Evolutionary conservation across 2,113 vertebrate species (phyloP).

Genomic region (Ovis aries): DNA sequence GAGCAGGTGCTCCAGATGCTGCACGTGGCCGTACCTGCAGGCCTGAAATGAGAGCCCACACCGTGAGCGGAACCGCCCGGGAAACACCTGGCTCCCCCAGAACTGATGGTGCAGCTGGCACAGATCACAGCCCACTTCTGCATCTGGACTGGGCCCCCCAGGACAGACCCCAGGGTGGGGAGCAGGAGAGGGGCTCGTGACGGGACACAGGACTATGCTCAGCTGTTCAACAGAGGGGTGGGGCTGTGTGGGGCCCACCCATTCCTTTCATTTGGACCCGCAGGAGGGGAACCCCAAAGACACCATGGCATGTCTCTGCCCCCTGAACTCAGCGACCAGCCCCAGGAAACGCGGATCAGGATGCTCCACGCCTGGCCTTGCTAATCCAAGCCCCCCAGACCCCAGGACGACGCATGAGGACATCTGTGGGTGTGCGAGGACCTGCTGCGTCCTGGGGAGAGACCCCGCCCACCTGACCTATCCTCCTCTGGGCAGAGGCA

Average conservation of each 20-base stretch:
- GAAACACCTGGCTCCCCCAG: no score
- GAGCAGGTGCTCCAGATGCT: slow-evolving; percentile 95
- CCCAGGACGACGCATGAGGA: fast-evolving
- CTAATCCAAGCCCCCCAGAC: fast-evolving
- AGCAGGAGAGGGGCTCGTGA: fast-evolving
- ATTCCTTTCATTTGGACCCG: fast-evolving
- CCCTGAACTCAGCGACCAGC: fast-evolving
- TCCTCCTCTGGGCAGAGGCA: neutral
- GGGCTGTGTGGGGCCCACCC: fast-evolving
- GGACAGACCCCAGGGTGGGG: no score
- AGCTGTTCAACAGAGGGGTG: no score
- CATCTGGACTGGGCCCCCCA: neutral
- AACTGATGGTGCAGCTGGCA: fast-evolving
- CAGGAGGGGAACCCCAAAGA: neutral
- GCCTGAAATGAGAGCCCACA: slow-evolving; percentile 76
- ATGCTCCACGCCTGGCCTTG: fast-evolving
- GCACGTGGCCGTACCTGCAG: slow-evolving; percentile 90
- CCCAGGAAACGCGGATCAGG: fast-evolving
- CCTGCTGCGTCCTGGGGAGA: no score
- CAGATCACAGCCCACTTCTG: neutral
- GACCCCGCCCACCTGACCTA: neutral
- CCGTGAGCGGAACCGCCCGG: fast-evolving
- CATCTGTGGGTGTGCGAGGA: fast-evolving
- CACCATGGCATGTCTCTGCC: fast-evolving
- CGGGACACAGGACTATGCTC: fast-evolving